Evolutionary conservation across 2,797 vertebrate genomes (phyloP), one percentile per base, ranked within the genome.

Genomic region (Spinus olivaceus): DNA sequence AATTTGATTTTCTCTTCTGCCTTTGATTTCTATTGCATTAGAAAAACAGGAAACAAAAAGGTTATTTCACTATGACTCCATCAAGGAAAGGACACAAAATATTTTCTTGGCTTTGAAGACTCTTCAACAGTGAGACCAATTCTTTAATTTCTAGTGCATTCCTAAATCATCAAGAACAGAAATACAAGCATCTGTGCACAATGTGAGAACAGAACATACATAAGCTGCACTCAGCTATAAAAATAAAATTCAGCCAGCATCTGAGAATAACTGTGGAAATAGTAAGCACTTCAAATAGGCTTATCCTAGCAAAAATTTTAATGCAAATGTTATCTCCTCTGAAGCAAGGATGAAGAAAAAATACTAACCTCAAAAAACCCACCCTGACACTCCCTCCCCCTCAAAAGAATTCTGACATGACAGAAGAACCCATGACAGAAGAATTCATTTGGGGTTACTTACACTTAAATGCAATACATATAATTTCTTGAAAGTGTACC

Each of bases 21-120:
- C 33, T 92, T 95, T 90, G 63, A 80, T 92, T 61, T 88, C 97
- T 98, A 81, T n/a, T 21, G 61, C 24, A 84, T 85, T 32, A 88
- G 87, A 83, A 88, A 93, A 83, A 94, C 2, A 94, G 33, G 86
- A 91, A 89, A 81, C 20, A 89, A 50, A 96, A 86, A 90, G 69
- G 50, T 50, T 71, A 85, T 12, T 92, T 95, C 78, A 32, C 72
- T 46, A 81, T 92, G 56, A 78, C 47, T 84, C 63, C 83, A 54
- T 53, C 60, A 81, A 86, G 21, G 33, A 96, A 95, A 47, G 70
- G 32, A 51, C 42, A 18, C 27, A 61, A 12, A 74, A 4, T 46
- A 49, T 88, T 95, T 90, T 76, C 80, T 81, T 97, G 88, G 42
- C 44, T 96, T 79, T 94, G 80, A 92, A 57, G 86, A 87, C 74